A percentile compares a stretch with the other conserved stretches of the same genome.
phyloP scores from a whole-genome alignment of 2,113 vertebrate genomes.

The Arizona elegans region DNA sequence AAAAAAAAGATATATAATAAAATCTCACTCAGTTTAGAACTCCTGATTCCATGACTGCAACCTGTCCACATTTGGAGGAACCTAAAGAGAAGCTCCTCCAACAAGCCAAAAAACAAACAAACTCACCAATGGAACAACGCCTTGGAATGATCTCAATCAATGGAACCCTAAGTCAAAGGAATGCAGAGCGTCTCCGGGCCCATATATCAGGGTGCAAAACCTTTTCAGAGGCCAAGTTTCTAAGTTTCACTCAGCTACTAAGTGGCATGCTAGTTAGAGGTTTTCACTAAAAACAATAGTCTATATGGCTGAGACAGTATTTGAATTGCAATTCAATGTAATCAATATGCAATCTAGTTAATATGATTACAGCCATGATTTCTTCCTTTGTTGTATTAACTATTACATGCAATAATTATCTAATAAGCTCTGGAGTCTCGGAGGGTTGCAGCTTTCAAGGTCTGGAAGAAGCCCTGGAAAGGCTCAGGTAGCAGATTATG shows the following conservation, averaged over 20 bases:
- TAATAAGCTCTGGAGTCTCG: background rate
- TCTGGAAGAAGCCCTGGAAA: background rate
- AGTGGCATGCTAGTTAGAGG: background rate
- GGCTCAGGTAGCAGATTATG: background rate
- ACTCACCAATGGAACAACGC: background rate
- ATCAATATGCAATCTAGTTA: background rate
- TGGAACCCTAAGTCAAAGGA: background rate
- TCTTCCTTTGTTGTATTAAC: background rate
- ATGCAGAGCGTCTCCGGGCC: background rate
- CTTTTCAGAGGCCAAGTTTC: background rate
- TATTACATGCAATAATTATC: background rate
- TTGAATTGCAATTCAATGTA: background rate
- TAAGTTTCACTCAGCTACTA: background rate
- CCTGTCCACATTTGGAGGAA: background rate
- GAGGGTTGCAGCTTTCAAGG: background rate
- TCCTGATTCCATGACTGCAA: background rate
- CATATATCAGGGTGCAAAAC: background rate
- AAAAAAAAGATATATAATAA: background rate
- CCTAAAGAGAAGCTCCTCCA: background rate
- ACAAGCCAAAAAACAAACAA: background rate
- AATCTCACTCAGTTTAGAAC: background rate
- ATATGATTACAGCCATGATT: background rate
- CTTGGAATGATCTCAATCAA: background rate
- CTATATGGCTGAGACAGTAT: background rate
- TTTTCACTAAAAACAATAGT: background rate